Percentiles rank a stretch among this genome's conserved stretches.
Conservation (phyloP, 1,140 invertebrate genomes). For the Lasioglossum baleicum region DNA sequence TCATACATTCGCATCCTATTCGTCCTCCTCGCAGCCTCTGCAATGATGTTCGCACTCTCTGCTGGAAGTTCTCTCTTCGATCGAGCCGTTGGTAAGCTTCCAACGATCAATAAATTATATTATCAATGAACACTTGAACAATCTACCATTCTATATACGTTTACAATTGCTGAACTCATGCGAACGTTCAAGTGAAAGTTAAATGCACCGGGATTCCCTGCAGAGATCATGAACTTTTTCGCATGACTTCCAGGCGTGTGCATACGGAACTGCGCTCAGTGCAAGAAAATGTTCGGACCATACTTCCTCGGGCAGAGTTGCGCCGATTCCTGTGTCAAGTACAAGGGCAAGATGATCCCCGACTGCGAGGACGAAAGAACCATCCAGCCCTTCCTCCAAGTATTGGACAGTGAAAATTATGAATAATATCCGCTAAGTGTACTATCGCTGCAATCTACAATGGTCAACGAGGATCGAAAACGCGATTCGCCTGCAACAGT, state of each 20-base stretch:
- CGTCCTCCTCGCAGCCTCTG: slow-evolving; percentile 40
- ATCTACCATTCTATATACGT: too few relatives aligned
- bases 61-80: slow-evolving; percentile 13
- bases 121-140: too few relatives aligned
- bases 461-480: background rate
- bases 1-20: slow-evolving; percentile 44
- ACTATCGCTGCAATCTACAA: background rate
- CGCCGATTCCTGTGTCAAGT: slow-evolving; percentile 89
- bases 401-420: slow-evolving; percentile 74
- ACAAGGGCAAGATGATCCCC: slow-evolving; percentile 89
- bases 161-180: too few relatives aligned
- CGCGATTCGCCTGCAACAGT: background rate
- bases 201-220: background rate
- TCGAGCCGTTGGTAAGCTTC: slow-evolving; percentile 45
- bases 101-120: background rate
- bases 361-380: slow-evolving; percentile 90
- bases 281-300: slow-evolving; percentile 91
- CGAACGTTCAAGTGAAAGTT: background rate
- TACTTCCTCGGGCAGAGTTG: slow-evolving; percentile 92
- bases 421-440: background rate
- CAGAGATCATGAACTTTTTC: background rate
- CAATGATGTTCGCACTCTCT: slow-evolving; percentile 37
- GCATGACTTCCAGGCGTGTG: slow-evolving; percentile 81
- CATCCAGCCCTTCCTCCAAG: slow-evolving; percentile 89
- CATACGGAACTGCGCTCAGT: slow-evolving; percentile 92